Conservation (phyloP, 1,140 invertebrate genomes). For the Pristionchus pacificus region DNA sequence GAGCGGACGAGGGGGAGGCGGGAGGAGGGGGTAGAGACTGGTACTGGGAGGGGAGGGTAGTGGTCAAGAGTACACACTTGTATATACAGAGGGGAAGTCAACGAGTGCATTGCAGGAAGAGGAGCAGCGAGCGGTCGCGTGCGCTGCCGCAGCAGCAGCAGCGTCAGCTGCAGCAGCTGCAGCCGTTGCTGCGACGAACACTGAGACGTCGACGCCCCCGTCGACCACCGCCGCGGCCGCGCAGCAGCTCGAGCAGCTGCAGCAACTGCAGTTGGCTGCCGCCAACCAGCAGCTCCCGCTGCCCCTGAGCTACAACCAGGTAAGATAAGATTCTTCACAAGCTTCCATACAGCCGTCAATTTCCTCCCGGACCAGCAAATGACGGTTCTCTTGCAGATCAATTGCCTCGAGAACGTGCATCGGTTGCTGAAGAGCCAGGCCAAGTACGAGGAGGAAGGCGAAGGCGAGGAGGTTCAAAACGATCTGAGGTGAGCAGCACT, state of each 20-base stretch:
- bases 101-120: neutral
- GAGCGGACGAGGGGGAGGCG: too few species aligned
- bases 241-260: constrained; percentile 2
- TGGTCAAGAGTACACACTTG: too few species aligned
- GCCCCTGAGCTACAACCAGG: constrained; percentile 40
- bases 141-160: constrained; percentile 3
- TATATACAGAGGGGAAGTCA: too few species aligned
- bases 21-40: too few species aligned
- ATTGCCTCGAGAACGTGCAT: constrained; percentile 56
- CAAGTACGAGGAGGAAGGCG: constrained; percentile 1
- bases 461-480: constrained; percentile 13
- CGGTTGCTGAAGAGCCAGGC: constrained; percentile 53
- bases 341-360: constrained; percentile 30
- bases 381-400: constrained; percentile 39
- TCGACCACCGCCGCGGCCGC: constrained; percentile 6
- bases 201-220: too few species aligned
- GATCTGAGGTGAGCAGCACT: too few species aligned
- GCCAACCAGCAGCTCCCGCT: constrained; percentile 39
- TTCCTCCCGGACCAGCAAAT: too few species aligned
- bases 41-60: too few species aligned
- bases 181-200: too few species aligned
- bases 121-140: constrained; percentile 16
- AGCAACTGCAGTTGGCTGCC: neutral
- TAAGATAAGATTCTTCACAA: neutral
- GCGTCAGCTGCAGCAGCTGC: constrained; percentile 14